Conservation (phyloP, 2,113 vertebrate species). For the Ictalurus punctatus region DNA sequence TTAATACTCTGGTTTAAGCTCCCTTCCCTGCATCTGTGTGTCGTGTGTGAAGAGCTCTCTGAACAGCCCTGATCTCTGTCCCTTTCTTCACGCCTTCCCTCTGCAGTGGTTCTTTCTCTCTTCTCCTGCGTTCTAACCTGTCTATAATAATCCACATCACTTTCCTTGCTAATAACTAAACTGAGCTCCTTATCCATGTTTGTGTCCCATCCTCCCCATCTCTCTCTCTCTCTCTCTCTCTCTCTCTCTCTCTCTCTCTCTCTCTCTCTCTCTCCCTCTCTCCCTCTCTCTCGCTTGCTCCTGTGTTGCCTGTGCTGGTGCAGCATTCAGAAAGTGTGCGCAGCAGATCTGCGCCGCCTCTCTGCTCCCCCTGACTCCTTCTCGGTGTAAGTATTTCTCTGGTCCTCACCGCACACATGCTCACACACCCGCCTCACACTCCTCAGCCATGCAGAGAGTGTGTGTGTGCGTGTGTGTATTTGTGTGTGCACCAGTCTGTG, state of each 20-base stretch:
- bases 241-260: constrained; percentile 73
- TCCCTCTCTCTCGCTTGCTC: constrained; percentile 73
- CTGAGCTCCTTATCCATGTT: constrained; percentile 64
- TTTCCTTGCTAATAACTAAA: constrained; percentile 15
- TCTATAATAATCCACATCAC: constrained; percentile 38
- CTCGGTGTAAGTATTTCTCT: constrained; percentile 89
- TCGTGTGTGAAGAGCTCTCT: constrained; percentile 28
- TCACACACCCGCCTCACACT: constrained; percentile 30
- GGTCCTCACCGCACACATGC: constrained; percentile 58
- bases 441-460: constrained; percentile 23
- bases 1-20: constrained; percentile 44
- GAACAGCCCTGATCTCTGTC: constrained; percentile 52
- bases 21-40: constrained; percentile 37
- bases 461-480: constrained; percentile 26
- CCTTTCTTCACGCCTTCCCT: constrained; percentile 25
- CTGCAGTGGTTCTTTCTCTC: constrained; percentile 49
- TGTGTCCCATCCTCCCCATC: constrained; percentile 39
- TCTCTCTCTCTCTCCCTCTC: constrained; percentile 63
- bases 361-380: constrained; percentile 99
- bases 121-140: constrained; percentile 4
- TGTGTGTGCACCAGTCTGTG: constrained; percentile 31
- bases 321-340: constrained; percentile 97
- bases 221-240: constrained; percentile 55
- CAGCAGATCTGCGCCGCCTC: constrained; percentile 95
- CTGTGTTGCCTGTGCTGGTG: constrained; percentile 59